Conservation (phyloP, 1,140 invertebrate species). For the Halotydeus destructor region DNA sequence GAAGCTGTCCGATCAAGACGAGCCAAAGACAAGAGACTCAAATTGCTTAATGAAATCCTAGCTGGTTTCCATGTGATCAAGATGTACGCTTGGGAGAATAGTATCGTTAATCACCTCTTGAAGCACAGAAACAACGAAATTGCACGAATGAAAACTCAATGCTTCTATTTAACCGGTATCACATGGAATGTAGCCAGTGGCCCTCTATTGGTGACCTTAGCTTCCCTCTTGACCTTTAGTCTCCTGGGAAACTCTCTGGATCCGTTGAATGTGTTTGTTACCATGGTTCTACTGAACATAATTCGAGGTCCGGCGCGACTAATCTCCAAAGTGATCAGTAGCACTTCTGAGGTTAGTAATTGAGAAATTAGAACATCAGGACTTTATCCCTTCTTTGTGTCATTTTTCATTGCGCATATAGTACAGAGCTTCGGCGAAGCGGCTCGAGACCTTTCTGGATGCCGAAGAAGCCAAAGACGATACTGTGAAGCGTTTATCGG, state of each 20-base stretch:
- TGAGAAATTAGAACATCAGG: too few relatives aligned
- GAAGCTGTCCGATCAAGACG: conserved; percentile 28
- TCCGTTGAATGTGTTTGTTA: conserved; percentile 49
- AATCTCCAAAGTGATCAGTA: too few relatives aligned
- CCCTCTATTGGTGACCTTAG: conserved; percentile 72
- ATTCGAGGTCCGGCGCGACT: too few relatives aligned
- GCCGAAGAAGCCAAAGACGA: too few relatives aligned
- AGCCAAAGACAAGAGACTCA: conserved; percentile 57
- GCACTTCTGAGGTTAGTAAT: too few relatives aligned
- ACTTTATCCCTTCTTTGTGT: too few relatives aligned
- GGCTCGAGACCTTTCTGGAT: too few relatives aligned
- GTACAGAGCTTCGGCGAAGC: too few relatives aligned
- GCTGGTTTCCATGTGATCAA: conserved; percentile 65
- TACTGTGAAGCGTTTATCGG: too few relatives aligned
- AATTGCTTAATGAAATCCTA: conserved; percentile 76
- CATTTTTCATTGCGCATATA: too few relatives aligned
- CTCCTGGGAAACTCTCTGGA: conserved; percentile 37
- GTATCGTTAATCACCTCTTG: conserved; percentile 40
- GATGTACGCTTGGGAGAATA: conserved; percentile 55
- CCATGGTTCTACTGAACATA: too few relatives aligned
- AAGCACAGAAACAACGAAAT: conserved; percentile 40
- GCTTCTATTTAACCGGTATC: conserved; percentile 91
- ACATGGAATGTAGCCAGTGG: conserved; percentile 98
- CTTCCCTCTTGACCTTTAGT: conserved; percentile 76
- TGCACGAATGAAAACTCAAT: too few relatives aligned